Percentiles rank a stretch among this genome's conserved stretches.
Evolutionary conservation across 2,113 vertebrate species (phyloP).

Genomic region (Etheostoma cragini): DNA sequence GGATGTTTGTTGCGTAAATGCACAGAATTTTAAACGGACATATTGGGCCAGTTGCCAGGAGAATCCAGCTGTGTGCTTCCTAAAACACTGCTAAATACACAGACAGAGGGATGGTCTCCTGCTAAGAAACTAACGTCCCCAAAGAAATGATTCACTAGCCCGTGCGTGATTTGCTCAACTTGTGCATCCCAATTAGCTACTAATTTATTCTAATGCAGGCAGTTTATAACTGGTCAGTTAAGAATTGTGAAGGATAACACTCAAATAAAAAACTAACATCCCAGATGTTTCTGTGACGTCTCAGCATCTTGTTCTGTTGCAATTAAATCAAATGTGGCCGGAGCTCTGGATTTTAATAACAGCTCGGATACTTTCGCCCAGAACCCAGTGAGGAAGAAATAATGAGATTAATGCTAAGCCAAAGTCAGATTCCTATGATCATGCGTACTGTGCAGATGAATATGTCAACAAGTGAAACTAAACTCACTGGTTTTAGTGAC

Average conservation of each 20-base stretch:
- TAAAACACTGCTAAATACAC: constrained; percentile 1
- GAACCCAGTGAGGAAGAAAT: background rate
- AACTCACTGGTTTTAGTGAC: constrained; percentile 1
- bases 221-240: background rate
- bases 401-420: background rate
- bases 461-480: background rate
- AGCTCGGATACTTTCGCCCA: background rate
- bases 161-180: background rate
- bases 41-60: background rate
- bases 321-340: background rate
- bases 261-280: constrained; percentile 12
- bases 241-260: background rate
- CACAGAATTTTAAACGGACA: background rate
- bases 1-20: background rate
- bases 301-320: background rate
- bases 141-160: background rate
- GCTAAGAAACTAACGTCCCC: constrained; percentile 1
- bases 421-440: background rate
- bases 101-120: background rate
- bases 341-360: background rate
- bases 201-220: background rate
- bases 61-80: background rate
- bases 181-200: background rate
- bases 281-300: background rate
- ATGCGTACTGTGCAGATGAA: background rate